Evolutionary conservation across 2,797 vertebrate genomes (phyloP).

Genomic region (Platyrinchus mystaceus): DNA sequence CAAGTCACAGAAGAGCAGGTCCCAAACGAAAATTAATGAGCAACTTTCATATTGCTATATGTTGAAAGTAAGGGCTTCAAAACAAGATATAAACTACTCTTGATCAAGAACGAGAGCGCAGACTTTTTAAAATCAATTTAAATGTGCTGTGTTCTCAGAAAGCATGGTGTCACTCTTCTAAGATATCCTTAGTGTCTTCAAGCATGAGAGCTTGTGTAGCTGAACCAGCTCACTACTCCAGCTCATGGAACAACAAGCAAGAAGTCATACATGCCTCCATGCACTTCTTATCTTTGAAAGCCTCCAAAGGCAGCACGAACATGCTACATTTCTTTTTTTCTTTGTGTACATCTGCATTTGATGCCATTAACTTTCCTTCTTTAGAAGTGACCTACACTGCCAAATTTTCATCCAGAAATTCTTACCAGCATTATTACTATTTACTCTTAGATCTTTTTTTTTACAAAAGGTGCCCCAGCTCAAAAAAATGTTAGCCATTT

Average conservation of each 20-base stretch:
- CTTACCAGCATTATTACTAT: not conserved
- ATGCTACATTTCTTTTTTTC: not conserved
- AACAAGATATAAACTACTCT: not conserved
- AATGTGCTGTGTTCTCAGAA: not conserved
- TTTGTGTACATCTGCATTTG: accelerated
- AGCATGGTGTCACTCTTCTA: not conserved
- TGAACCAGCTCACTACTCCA: not conserved
- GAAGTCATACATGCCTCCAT: not conserved
- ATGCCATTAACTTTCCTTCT: not conserved
- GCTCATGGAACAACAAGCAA: not conserved
- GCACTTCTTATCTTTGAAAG: not conserved
- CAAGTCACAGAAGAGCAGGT: not conserved
- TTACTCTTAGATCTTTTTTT: not conserved
- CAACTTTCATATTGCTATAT: not conserved
- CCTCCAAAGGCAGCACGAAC: not conserved
- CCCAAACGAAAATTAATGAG: not conserved
- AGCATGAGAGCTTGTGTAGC: not conserved
- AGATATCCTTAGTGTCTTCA: not conserved
- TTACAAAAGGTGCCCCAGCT: not conserved
- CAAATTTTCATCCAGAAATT: not conserved
- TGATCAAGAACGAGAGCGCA: not conserved
- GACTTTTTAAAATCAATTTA: not conserved
- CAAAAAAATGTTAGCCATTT: not conserved
- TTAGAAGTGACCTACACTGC: not conserved
- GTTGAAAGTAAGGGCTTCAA: not conserved